Evolutionary conservation across 2,797 vertebrate genomes (phyloP).

Genomic region (Nasua narica): DNA sequence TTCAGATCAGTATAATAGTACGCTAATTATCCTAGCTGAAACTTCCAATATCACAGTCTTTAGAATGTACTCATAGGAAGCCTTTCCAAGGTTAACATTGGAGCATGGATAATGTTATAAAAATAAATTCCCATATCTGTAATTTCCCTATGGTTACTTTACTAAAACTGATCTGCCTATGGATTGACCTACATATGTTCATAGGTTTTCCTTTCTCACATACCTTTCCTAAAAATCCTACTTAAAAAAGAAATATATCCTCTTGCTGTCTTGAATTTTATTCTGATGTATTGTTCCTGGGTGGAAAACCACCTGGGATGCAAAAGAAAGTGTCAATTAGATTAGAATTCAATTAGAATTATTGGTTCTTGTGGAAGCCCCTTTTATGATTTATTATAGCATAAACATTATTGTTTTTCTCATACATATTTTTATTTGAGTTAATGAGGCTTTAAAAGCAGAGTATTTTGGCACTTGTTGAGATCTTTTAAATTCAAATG

Average conservation of each 20-base stretch:
- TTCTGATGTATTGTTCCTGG: neutral
- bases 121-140: neutral
- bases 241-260: neutral
- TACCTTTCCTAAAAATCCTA: neutral
- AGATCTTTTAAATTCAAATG: neutral
- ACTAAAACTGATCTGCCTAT: neutral
- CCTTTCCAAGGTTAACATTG: neutral
- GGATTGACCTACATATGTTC: neutral
- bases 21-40: neutral
- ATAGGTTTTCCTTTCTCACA: neutral
- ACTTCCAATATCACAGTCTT: neutral
- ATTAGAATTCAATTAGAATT: conserved; percentile 18
- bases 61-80: neutral
- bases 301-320: neutral
- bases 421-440: neutral
- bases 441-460: neutral
- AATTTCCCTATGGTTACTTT: neutral
- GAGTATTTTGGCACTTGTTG: neutral
- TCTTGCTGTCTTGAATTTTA: neutral
- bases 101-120: neutral
- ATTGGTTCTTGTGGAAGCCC: neutral
- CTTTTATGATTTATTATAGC: neutral
- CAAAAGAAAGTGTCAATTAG: neutral
- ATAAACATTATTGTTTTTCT: neutral
- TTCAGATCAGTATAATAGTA: neutral